Evolutionary conservation across 2,888 invertebrate species (phyloP), one percentile per base, ranked within the genome.

Genomic region (Scotopteryx bipunctaria): DNA sequence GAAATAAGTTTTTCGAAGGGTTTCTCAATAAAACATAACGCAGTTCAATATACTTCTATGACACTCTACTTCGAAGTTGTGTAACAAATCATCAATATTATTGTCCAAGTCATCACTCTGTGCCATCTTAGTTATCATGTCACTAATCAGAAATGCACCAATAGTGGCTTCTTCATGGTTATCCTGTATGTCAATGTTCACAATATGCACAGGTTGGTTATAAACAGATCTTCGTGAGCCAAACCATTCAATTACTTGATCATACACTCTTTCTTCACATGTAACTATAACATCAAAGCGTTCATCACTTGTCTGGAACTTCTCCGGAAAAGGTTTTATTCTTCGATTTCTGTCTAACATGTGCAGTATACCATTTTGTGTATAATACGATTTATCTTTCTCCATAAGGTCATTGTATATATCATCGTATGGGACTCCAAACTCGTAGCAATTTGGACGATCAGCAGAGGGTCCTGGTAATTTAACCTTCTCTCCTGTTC

Each of bases 101-200:
- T 99, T 98, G 81, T 99, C 99, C 73, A 99, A 88, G 81, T 99
- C 99, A 53, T 96, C 95, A 71, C 95, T 95, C 78, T 95, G 94
- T 9, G 96, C 94, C 91, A 99, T 92, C 94, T 96, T 94, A 47
- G 95, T 94, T 63, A 98, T 97, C 89, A 99, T 93, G 85, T 99
- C 99, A 85, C 97, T 97, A 63, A 99, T 98, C 67, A 99, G 92
- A 89, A 99, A 99, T 23, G 99, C 99, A 61, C 99, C 99, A 74
- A 99, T 95, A 2, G 99, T 98, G 0, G 99, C 99, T 85, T 99
- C 99, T 83, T 99, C 99, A 64, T 99, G 98, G 87, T 99, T 99
- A 90, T 99, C 99, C 81, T 98, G 98, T 69, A 99, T 98, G 78
- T 99, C 99, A 65, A 99, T 95, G 82, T 99, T 99, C 47, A 99